phyloP scores from a whole-genome alignment of 30 jellyfish, hydroid and myxozoan genomes.

The Turritopsis dohrnii region DNA sequence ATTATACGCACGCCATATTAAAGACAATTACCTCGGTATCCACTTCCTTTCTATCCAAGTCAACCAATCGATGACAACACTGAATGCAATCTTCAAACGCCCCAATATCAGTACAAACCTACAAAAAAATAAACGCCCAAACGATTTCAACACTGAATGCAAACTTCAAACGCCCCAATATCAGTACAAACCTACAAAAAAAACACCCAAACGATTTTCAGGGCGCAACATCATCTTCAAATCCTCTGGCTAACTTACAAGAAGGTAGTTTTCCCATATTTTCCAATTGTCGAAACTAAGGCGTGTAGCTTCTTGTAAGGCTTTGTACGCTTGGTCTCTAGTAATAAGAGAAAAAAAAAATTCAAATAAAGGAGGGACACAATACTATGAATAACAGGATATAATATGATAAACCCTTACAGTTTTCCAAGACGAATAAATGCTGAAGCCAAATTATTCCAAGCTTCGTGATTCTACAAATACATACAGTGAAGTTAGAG shows the following conservation, averaged over 20 bases:
- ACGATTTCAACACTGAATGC: conserved; percentile 30
- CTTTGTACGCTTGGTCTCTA: conserved; percentile 49
- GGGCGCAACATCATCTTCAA: no score
- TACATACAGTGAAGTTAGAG: no score
- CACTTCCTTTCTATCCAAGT: conserved; percentile 54
- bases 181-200: conserved; percentile 65
- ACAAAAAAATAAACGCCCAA: no score
- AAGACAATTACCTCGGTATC: conserved; percentile 62
- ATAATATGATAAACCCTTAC: conserved; percentile 25
- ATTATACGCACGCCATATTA: not conserved
- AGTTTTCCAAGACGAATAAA: conserved; percentile 52
- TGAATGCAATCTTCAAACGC: conserved; percentile 64
- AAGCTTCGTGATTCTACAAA: conserved; percentile 69
- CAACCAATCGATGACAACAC: conserved; percentile 53
- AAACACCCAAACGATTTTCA: no score
- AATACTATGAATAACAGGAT: not conserved
- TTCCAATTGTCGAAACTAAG: conserved; percentile 69
- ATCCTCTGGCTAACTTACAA: conserved; percentile 56
- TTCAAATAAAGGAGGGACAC: not conserved
- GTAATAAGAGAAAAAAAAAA: not conserved
- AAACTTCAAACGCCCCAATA: conserved; percentile 70
- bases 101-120: conserved; percentile 85
- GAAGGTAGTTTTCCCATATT: conserved; percentile 81
- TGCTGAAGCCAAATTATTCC: conserved; percentile 73
- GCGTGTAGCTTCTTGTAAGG: conserved; percentile 76